Conservation (phyloP, 2,797 vertebrate genomes). For the Tadarida brasiliensis region DNA sequence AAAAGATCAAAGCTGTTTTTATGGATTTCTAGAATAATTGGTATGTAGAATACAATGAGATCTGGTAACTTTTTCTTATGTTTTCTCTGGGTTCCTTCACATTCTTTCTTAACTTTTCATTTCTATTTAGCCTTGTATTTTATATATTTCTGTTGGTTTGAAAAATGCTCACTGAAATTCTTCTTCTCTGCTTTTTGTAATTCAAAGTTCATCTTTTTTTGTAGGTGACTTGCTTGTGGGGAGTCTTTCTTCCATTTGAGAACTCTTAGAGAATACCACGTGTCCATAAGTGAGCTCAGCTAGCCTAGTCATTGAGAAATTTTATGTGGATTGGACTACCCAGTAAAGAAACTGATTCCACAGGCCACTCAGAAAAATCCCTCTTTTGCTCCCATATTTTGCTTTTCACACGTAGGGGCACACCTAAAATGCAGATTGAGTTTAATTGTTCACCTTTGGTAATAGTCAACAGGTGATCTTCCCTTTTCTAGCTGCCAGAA, state of each 20-base stretch:
- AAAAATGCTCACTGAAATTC: conserved; percentile 71
- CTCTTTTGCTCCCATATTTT: conserved; percentile 35
- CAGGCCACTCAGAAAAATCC: conserved; percentile 42
- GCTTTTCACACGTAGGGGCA: conserved; percentile 24
- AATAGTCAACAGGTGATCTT: conserved; percentile 30
- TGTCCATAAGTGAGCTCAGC: conserved; percentile 61
- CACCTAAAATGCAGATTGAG: conserved; percentile 31
- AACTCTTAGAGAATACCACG: conserved; percentile 50
- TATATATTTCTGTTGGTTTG: conserved; percentile 53
- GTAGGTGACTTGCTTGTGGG: conserved; percentile 70
- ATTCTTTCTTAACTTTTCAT: conserved; percentile 49
- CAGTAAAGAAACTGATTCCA: conserved; percentile 51
- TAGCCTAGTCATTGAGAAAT: conserved; percentile 64
- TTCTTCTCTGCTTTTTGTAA: conserved; percentile 75
- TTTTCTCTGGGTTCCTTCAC: conserved; percentile 58
- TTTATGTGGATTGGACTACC: conserved; percentile 55
- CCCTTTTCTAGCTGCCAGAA: conserved; percentile 58
- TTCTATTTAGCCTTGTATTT: conserved; percentile 66
- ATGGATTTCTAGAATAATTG: conserved; percentile 55
- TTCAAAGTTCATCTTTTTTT: conserved; percentile 74
- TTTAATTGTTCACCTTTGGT: conserved; percentile 36
- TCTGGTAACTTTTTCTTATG: conserved; percentile 60
- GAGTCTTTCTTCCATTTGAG: conserved; percentile 61
- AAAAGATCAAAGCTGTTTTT: conserved; percentile 53
- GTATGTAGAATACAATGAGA: conserved; percentile 57